Evolutionary conservation across 30 jellyfish, hydroid and myxozoan species (phyloP), one percentile per base, ranked within the genome.

Genomic region (Turritopsis dohrnii): DNA sequence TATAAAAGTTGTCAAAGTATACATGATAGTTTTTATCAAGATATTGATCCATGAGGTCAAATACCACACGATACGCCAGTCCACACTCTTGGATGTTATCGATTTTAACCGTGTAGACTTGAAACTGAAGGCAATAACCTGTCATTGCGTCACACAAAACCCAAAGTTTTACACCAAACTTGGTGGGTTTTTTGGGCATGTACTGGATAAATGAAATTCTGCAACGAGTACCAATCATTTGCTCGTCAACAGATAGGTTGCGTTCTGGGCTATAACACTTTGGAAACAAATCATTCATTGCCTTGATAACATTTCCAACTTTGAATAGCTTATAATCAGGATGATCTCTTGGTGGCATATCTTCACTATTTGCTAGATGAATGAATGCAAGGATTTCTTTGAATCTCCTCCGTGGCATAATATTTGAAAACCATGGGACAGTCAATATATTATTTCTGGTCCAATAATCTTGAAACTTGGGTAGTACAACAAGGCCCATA

Each of bases 21-120:
- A 84, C 87, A 74, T 54, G 91, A 60, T 30, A 75, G 25, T 76
- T 84, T 53, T 84, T 84, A 73, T 75, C 91, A 21, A 84, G 72
- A 60, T 84, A 84, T 20, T 52, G 21, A n/a, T 77, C 22, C 88
- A 85, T 77, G 19, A 77, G 79, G 29, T 85, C 93, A 85, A 41
- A 76, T 28, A 69, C 88, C 26, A 85, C 89, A 65, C 93, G 77
- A 25, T 72, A 0, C 18, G 81, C 81, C 19, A 72, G 81, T 72
- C 81, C 81, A 26, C 52, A 29, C 24, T 72, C 81, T 26, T 21
- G 28, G 24, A 21, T 29, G 21, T 21, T 29, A 72, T 21, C 81
- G 24, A 26, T 20, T 72, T 72, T 72, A 21, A 21, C 81, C 21
- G 81, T 72, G 52, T 72, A 72, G 24, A 0, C 24, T 29, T 72